Conservation (phyloP, 2,113 vertebrate species). For the Cariama cristata region DNA sequence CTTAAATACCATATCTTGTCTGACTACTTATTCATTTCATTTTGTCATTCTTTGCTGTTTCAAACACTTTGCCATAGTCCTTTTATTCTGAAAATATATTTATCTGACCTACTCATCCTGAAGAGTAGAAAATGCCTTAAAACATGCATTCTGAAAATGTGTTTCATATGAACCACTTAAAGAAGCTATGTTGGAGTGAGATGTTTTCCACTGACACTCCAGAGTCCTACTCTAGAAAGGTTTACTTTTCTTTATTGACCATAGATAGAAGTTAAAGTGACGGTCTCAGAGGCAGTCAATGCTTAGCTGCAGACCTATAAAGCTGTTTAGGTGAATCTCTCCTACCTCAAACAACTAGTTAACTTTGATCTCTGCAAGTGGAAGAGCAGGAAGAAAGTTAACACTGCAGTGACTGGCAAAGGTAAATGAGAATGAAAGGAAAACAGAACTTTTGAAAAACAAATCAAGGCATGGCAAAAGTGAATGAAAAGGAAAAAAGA, state of each 20-base stretch:
- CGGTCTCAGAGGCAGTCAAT: not conserved
- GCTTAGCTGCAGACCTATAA: not conserved
- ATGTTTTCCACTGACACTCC: not conserved
- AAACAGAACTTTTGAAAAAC: not conserved
- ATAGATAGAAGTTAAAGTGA: not conserved
- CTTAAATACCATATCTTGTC: not conserved
- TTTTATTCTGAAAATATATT: not conserved
- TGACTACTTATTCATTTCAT: not conserved
- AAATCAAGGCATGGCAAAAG: not conserved
- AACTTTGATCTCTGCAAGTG: not conserved
- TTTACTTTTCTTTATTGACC: not conserved
- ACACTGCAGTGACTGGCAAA: not conserved
- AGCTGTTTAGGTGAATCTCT: not conserved
- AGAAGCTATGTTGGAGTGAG: not conserved
- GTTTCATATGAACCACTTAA: not conserved
- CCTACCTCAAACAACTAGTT: not conserved
- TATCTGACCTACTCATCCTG: not conserved
- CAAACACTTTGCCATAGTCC: not conserved
- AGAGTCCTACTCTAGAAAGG: not conserved
- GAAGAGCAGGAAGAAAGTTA: not conserved
- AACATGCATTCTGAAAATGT: not conserved
- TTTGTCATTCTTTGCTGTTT: not conserved
- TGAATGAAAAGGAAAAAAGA: not conserved
- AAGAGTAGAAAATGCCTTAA: not conserved
- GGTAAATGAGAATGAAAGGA: not conserved